These are phyloP conservation scores for Molossus alvarezi DNA, from an alignment of 2,797 vertebrate species.

Conservation along the genomic window DNA sequence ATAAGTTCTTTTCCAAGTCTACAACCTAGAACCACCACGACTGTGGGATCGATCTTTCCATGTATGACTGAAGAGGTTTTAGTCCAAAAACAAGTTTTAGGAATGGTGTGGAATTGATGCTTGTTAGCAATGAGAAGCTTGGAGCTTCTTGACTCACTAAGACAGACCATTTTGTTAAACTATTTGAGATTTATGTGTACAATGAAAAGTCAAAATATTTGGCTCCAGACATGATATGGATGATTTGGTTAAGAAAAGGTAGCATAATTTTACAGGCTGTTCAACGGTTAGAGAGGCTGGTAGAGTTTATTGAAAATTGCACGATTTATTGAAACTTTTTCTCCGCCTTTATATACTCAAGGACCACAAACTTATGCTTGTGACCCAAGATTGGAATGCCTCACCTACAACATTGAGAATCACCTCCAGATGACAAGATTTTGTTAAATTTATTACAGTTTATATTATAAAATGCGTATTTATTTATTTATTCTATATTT, in stretches of 20 bases:
- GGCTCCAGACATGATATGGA: neutral
- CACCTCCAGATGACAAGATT: neutral
- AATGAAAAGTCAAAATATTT: neutral
- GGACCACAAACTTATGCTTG: neutral
- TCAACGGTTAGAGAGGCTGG: neutral
- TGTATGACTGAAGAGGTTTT: neutral
- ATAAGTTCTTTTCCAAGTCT: slow-evolving; percentile 14
- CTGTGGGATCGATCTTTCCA: rapidly evolving
- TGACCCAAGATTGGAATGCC: neutral
- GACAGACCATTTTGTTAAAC: neutral
- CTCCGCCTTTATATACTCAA: neutral
- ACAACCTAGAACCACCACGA: neutral
- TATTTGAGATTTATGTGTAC: neutral
- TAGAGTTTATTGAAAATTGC: neutral
- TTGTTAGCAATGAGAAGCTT: neutral
- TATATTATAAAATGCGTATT: neutral
- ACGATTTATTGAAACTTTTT: neutral
- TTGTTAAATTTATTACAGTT: neutral
- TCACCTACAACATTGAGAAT: neutral
- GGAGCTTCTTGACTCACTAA: neutral
- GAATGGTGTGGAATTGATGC: neutral
- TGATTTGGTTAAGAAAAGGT: neutral
- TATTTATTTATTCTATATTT: neutral
- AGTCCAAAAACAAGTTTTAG: neutral
- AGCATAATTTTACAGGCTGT: neutral